These are phyloP conservation scores for Sebastes diaconus DNA, from an alignment of 2,797 vertebrate species.

Conservation along the genomic window DNA sequence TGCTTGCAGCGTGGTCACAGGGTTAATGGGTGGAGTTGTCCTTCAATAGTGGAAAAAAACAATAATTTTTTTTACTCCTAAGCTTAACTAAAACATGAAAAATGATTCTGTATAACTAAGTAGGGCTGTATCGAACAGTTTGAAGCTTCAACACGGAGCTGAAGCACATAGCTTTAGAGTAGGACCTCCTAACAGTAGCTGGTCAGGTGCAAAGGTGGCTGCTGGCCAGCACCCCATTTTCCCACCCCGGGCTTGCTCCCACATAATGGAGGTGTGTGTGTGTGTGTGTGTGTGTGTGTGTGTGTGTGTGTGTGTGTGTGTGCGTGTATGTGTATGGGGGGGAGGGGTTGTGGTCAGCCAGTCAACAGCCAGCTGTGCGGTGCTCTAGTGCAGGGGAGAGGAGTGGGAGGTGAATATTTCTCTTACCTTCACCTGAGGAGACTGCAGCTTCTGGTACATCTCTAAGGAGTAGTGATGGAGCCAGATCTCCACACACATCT, in stretches of 20 bases:
- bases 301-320: background rate
- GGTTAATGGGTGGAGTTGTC: background rate
- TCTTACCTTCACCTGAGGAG: constrained; percentile 96
- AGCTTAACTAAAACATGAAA: background rate
- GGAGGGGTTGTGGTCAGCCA: constrained; percentile 46
- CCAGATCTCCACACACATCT: constrained; percentile 99
- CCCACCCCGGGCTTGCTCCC: background rate
- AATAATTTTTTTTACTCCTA: background rate
- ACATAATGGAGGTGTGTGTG: too few relatives aligned
- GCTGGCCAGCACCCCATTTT: background rate
- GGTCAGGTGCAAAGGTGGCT: too few relatives aligned
- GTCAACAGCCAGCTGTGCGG: constrained; percentile 62
- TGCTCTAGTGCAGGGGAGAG: constrained; percentile 8
- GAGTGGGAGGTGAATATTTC: background rate
- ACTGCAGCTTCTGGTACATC: constrained; percentile 98
- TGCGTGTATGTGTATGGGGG: background rate
- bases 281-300: background rate
- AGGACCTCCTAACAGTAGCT: too few relatives aligned
- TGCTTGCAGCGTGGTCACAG: constrained; percentile 17
- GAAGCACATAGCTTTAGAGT: too few relatives aligned
- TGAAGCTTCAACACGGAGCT: too few relatives aligned
- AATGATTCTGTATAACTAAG: background rate
- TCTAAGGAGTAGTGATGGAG: constrained; percentile 98
- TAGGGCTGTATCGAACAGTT: too few relatives aligned
- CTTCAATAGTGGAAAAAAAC: background rate